Base-by-base conservation (phyloP, 2,113 vertebrate genomes). In the Sterrhoptilus dennistouni region DNA sequence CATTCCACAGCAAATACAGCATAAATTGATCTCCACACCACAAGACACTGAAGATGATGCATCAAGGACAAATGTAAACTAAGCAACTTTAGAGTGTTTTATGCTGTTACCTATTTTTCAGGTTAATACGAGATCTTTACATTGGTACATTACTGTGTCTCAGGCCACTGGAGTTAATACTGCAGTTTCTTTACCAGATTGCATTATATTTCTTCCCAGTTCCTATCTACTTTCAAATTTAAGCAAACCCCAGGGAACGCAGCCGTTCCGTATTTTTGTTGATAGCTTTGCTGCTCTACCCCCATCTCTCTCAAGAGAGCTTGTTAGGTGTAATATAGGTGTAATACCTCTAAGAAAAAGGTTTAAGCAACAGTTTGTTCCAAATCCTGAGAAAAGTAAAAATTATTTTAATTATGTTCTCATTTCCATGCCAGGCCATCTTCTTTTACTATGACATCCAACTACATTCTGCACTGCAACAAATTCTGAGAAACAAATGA, bases 321-420 rank as follows among this genome's bases (percentile, higher is more conserved):
- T 97, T 97, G 82, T 97, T 98, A 98, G 94, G 93, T 94, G 49
- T 89, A 97, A 97, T 93, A 96, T 98, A 98, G 94, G 93, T 94
- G 49, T 89, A 97, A 97, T 93, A 96, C 42, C 94, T 94, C 75
- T 92, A 95, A 88, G 86, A 83, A 95, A 93, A 93, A 94, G 42
- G 71, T 94, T 97, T 97, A 96, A 95, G 71, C 83, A 93, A 96
- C 89, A 94, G 63, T 85, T 97, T 96, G 87, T 92, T 96, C 89
- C 78, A 87, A 90, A 93, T 77, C 93, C 64, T 54, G 56, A 96
- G 68, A 95, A 95, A 93, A 87, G 53, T 71, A 94, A 96, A 97
- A 97, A 95, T 94, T 93, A 92, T 92, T 86, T 89, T 89, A 93
- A 96, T 96, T 96, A 96, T 47, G 27, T 85, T 95, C 85, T 95